Evolutionary conservation across 2,797 vertebrate species (phyloP), one percentile per base, ranked within the genome.

Genomic region (Anas capensis): DNA sequence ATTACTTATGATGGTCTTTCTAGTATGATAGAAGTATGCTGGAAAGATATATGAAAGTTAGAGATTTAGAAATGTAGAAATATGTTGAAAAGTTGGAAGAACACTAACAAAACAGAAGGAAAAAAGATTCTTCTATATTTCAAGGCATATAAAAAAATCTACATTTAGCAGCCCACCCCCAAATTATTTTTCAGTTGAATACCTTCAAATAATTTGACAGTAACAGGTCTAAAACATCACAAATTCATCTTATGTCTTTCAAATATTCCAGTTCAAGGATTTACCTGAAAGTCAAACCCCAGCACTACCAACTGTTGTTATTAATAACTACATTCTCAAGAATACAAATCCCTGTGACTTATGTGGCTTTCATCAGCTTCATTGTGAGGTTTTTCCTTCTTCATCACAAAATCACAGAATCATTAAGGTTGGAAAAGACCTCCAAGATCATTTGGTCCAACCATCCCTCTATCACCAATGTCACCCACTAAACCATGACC

Each of bases 341-440:
- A 38, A 26, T 29, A 77, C 58, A 14, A 88, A 58, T 33, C 6
- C 27, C 48, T 0, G 0, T 46, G 18, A 8, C 7, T 73, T 65
- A 27, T 17, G 3, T 68, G 27, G 40, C n/a, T 92, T 75, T n/a
- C 26, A 34, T 64, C 6, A 88, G 4, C 5, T 70, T 83, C 18
- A 38, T 38, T 51, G 62, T 31, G 29, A 78, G 82, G 19, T 33
- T 79, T 42, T 57, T 56, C 21, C 12, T 75, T 68, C 8, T 48
- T 6, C 5, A 5, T 8, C 29, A 49, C 23, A 49, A 24, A 49
- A 24, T 49, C 48, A 49, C 46, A 23, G 46, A 46, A 46, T 46
- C 44, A 21, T 46, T 46, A 46, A 20, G 44, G 44, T 46, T 46
- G 44, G 19, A 46, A 46, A 46, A 46, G 46, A 48, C 46, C 46